Evolutionary conservation across 2,113 vertebrate species (phyloP), one percentile per base, ranked within the genome.

Genomic region (Lagopus muta): DNA sequence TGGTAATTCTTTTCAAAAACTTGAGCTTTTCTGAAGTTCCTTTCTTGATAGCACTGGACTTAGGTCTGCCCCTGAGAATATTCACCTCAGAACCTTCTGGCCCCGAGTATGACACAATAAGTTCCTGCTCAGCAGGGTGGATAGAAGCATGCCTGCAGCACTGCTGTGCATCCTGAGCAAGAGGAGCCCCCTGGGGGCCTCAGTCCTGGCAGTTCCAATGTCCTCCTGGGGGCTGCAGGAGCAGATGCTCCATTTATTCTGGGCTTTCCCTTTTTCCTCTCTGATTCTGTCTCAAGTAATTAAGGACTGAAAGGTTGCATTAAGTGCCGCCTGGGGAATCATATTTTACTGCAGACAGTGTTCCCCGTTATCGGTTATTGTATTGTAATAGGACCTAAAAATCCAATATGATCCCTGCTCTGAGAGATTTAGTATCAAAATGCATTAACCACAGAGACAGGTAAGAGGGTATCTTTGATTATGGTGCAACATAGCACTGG

Each of bases 241-340:
- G 36, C 81, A 94, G 74, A 65, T 91, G 94, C 75, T 66, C 32
- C 0, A 0, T 60, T 90, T 76, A 84, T 32, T 43, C 74, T 69
- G n/a, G 73, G 30, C 60, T 90, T 92, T 82, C 75, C 82, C 86
- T 82, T 52, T 96, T 67, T 86, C n/a, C 55, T 74, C 48, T 94
- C 75, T 57, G 47, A 69, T 81, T 92, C 70, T 64, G 34, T 32
- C 73, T 30, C 18, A 27, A 40, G 57, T 88, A 92, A 92, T 95
- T 93, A 91, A 75, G 76, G 52, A 65, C 73, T 86, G 83, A 93
- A 94, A 92, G 43, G 77, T 42, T 92, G 82, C 55, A 45, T 91
- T 82, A 89, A 95, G 89, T 93, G 91, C 67, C 81, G 91, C 89
- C 85, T 88, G 93, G 92, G 87, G 87, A 95, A 91, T 80, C 2